A percentile compares a stretch with the other conserved stretches of the same genome.
These are phyloP conservation scores for Acrocephalus kingi DNA, from an alignment of 2,113 vertebrate genomes.

Conservation along the genomic window DNA sequence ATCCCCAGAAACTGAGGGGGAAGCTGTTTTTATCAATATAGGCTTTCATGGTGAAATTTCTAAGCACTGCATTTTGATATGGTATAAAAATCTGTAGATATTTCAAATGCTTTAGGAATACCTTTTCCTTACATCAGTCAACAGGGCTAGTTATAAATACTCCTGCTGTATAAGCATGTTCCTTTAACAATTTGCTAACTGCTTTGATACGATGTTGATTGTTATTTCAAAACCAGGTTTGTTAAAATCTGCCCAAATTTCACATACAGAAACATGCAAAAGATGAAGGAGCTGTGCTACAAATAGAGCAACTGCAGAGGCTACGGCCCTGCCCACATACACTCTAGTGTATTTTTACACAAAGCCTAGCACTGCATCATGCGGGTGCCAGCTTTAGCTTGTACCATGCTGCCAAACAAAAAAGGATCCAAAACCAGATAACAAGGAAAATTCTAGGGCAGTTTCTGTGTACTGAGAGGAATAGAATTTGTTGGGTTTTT, in stretches of 20 bases:
- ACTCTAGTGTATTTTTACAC: constrained; percentile 22
- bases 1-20: background rate
- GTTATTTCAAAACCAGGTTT: background rate
- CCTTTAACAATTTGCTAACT: background rate
- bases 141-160: background rate
- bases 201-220: background rate
- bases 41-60: background rate
- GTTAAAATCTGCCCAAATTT: constrained; percentile 10
- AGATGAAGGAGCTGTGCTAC: constrained; percentile 40
- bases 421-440: constrained; percentile 21
- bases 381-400: constrained; percentile 33
- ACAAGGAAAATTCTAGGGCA: constrained; percentile 21
- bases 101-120: background rate
- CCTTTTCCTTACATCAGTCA: background rate
- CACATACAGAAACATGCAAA: background rate
- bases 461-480: background rate
- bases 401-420: constrained; percentile 7
- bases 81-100: background rate
- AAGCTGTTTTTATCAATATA: background rate
- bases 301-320: constrained; percentile 61
- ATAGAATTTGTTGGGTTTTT: background rate
- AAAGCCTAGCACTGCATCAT: constrained; percentile 27
- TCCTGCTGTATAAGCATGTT: background rate
- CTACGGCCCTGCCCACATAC: background rate
- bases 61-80: background rate